Base-by-base conservation (phyloP, 2,888 invertebrate species). In the Sarcophaga caerulescens region DNA sequence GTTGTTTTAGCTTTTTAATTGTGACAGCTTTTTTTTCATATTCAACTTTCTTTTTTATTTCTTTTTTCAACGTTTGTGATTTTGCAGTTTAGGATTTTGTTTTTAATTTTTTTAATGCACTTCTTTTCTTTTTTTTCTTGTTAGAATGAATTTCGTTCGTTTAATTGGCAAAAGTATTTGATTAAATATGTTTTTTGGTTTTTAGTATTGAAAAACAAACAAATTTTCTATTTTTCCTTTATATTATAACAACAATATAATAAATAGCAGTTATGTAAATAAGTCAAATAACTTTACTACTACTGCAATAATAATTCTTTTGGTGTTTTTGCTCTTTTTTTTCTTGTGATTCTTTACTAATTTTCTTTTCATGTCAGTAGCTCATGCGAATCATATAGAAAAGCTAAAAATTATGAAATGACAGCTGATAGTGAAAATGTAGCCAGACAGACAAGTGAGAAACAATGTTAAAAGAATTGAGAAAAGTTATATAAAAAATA, bases 211-310 rank as follows among this genome's bases (percentile, higher is more conserved):
- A 63, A 71, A 70, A 45, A 75, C 60, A 45, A 76, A 73, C 69
- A 47, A 76, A 73, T 81, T 68, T 78, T 23, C 17, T 70, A 35
- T 63, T 57, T 12, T 11, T 77, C 19, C 35, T 57, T 63, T 52
- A 63, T 65, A 60, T 66, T 65, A 74, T 35, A 35, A 59, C 35
- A 35, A 35, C 35, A 35, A 35, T 35, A 35, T 35, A 35, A 35
- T 35, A 6, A 76, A 74, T 68, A 68, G 69, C 60, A 80, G 85
- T 85, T 85, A 85, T 85, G 77, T 83, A 85, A 85, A 85, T 77
- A 85, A 85, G 77, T 69, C 57, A 80, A 85, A 79, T 66, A 76
- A 81, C 81, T 77, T 59, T 76, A 23, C 81, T 73, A 52, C 81
- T 69, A 66, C 57, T 35, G 35, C 35, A 35, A 35, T 10, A 79